These are phyloP conservation scores for Peromyscus leucopus DNA, from an alignment of 2,113 vertebrate species.

Conservation along the genomic window DNA sequence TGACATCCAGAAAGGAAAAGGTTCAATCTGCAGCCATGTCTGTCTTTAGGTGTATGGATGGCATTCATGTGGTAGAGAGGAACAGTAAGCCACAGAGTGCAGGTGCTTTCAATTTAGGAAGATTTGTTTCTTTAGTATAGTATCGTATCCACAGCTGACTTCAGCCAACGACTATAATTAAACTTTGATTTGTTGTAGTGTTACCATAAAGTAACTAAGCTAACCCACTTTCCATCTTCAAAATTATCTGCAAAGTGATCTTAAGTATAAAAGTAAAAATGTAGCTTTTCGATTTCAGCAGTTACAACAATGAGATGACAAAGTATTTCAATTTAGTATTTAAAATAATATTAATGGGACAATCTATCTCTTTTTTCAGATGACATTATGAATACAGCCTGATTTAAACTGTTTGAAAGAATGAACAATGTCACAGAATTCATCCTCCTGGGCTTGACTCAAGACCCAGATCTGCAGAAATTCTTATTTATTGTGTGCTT, in stretches of 20 bases:
- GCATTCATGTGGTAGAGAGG: neutral
- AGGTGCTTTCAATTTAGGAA: neutral
- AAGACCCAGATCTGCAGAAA: slow-evolving; percentile 64
- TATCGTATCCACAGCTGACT: neutral
- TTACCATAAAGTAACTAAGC: too few relatives aligned
- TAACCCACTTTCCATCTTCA: too few relatives aligned
- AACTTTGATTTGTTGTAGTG: too few relatives aligned
- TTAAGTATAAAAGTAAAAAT: too few relatives aligned
- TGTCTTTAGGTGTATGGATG: fast-evolving
- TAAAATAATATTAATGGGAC: slow-evolving; percentile 8
- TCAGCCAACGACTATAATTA: too few relatives aligned
- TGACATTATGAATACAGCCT: neutral
- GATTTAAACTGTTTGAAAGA: neutral
- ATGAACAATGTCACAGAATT: slow-evolving; percentile 78
- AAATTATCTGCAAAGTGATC: too few relatives aligned
- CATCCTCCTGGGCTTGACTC: slow-evolving; percentile 71
- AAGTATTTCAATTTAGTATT: neutral
- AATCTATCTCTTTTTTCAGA: neutral
- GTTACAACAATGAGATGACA: neutral
- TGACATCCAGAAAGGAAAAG: neutral
- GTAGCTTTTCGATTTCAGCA: too few relatives aligned
- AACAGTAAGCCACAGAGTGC: neutral
- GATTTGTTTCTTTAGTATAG: neutral
- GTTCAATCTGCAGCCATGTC: neutral
- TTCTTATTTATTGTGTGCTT: slow-evolving; percentile 72